phyloP scores from a whole-genome alignment of 53 echinoderm and acorn worm genomes.

The Stichopus horrens region DNA sequence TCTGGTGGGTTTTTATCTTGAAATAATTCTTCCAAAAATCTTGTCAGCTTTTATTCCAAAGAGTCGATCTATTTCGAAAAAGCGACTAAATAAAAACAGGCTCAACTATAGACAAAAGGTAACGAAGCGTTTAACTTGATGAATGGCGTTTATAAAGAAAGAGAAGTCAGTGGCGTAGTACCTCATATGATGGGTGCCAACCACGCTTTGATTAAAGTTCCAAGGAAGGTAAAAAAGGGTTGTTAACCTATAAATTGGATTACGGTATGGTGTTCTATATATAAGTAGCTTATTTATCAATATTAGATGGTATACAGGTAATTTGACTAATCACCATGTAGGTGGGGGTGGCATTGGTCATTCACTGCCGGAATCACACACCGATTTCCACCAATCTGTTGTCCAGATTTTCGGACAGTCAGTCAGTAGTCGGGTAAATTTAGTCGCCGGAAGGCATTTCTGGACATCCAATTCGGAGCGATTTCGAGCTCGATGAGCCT shows the following conservation, averaged over 20 bases:
- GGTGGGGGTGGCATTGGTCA: too few relatives aligned
- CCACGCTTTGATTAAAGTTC: slow-evolving; percentile 27
- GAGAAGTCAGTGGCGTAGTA: background rate
- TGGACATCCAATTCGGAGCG: background rate
- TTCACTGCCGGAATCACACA: too few relatives aligned
- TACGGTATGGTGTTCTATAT: slow-evolving; percentile 8
- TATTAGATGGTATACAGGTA: background rate
- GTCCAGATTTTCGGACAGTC: too few relatives aligned
- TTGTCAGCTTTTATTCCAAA: slow-evolving; percentile 40
- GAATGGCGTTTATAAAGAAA: slow-evolving; percentile 1
- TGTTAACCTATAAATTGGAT: slow-evolving; percentile 45
- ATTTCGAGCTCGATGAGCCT: background rate
- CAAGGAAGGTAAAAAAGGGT: slow-evolving; percentile 8
- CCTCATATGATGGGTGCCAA: slow-evolving; percentile 2
- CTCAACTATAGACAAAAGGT: slow-evolving; percentile 16
- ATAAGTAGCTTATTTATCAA: slow-evolving; percentile 30
- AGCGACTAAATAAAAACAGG: too few relatives aligned
- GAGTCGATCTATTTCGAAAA: background rate
- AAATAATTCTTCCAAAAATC: slow-evolving; percentile 28
- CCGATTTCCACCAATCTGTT: too few relatives aligned
- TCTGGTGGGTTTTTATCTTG: slow-evolving; percentile 12
- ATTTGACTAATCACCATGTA: background rate
- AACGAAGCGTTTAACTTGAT: slow-evolving; percentile 4
- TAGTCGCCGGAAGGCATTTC: background rate
- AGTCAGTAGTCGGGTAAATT: too few relatives aligned